Base-by-base conservation (phyloP, 2,797 vertebrate genomes). In the Heliangelus exortis region DNA sequence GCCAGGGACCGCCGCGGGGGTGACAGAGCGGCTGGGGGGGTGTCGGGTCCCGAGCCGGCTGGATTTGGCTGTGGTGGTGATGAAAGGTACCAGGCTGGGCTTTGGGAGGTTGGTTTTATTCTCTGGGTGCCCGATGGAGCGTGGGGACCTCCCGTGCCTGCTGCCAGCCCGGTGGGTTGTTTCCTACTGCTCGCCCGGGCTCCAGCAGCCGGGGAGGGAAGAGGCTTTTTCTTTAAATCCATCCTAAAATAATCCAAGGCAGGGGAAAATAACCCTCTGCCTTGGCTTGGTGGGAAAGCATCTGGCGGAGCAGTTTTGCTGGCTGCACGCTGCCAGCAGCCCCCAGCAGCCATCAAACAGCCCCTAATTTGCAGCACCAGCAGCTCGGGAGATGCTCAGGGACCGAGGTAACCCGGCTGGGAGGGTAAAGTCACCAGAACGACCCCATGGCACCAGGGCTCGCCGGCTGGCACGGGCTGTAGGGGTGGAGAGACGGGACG, bases 141-240 rank as follows among this genome's bases (percentile, higher is more conserved):
- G 13, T 48, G 21, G 14, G 74, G 55, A 7, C 18, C 1, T 4
- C 12, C 12, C 1, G 0, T 74, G 28, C 12, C 20, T 0, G 0
- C 23, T 34, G 21, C 50, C 55, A 47, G 43, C 55, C 45, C 3
- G 1, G 3, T 19, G 26, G 0, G 9, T 5, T n/a, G n/a, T n/a
- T n/a, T 54, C 34, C 9, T 7, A 0, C 34, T 3, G 3, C 41
- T 65, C 2, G 0, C 4, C 9, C 5, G 0, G 33, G 59, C 28
- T 63, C 50, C 3, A 0, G 4, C 4, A 20, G 45, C 3, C 0
- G 1, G 22, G 20, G 51, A 47, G 17, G 33, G 72, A 75, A 55
- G 31, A 47, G 45, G 23, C 14, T 74, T 75, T 75, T 58, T 10
- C 43, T 86, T 61, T 12, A 43, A 80, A 86, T 22, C 15, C 31